Percentiles rank a stretch among this genome's conserved stretches.
Evolutionary conservation across 2,888 invertebrate species (phyloP).

Genomic region (Phalera bucephala): DNA sequence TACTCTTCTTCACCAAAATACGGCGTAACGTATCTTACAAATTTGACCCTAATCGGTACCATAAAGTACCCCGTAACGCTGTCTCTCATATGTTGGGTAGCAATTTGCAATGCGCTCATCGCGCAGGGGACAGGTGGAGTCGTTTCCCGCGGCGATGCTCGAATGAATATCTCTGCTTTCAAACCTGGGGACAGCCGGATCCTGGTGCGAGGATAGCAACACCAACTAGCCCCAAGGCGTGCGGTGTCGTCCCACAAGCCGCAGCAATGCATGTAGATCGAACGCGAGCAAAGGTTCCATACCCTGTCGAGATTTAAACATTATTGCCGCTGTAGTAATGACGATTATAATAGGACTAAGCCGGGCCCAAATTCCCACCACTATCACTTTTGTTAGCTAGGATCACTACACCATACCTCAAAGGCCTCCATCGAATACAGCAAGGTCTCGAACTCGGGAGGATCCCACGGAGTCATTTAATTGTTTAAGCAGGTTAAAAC

Average conservation of each 20-base stretch:
- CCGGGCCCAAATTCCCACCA: too few species aligned
- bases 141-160: constrained; percentile 43
- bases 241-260: constrained; percentile 54
- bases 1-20: constrained; percentile 20
- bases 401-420: too few species aligned
- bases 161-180: constrained; percentile 37
- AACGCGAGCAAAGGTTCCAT: constrained; percentile 44
- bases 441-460: too few species aligned
- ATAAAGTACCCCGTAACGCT: constrained; percentile 50
- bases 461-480: too few species aligned
- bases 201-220: constrained; percentile 52
- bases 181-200: constrained; percentile 58
- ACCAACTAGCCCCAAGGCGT: constrained; percentile 56
- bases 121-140: constrained; percentile 37
- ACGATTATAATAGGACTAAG: too few species aligned
- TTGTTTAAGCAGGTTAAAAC: too few species aligned
- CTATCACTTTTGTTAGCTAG: too few species aligned
- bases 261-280: constrained; percentile 54
- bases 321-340: too few species aligned
- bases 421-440: too few species aligned
- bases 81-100: constrained; percentile 56
- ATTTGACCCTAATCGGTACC: constrained; percentile 53
- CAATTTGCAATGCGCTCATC: constrained; percentile 46
- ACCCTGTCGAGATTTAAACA: constrained; percentile 35
- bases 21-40: constrained; percentile 41